These are phyloP conservation scores for Nesoenas mayeri DNA, from an alignment of 2,113 vertebrate genomes.

Conservation along the genomic window DNA sequence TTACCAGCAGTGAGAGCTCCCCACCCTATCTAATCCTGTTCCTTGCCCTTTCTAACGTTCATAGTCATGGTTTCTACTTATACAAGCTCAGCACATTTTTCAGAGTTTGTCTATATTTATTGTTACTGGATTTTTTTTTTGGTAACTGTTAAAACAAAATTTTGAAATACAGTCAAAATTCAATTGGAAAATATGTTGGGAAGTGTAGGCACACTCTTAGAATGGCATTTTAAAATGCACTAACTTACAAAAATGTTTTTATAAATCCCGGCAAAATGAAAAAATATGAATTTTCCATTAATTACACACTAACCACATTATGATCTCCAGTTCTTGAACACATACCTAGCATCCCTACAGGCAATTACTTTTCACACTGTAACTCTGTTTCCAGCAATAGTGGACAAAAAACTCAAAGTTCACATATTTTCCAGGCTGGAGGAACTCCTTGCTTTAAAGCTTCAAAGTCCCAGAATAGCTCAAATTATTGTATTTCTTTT, in stretches of 20 bases:
- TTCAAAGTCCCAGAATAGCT: not conserved
- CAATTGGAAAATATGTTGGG: not conserved
- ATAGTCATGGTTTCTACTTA: not conserved
- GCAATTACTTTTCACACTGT: not conserved
- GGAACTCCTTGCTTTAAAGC: not conserved
- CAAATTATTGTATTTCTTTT: not conserved
- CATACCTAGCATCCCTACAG: not conserved
- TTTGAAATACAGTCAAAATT: not conserved
- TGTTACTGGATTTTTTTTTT: not conserved
- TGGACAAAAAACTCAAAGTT: not conserved
- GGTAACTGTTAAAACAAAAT: not conserved
- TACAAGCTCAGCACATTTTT: not conserved
- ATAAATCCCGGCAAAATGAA: not conserved
- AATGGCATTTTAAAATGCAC: conserved; percentile 2
- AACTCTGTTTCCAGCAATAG: not conserved
- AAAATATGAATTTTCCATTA: not conserved
- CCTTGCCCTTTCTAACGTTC: not conserved
- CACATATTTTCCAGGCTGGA: not conserved
- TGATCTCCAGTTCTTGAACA: not conserved
- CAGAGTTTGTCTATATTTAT: not conserved
- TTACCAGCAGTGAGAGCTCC: not conserved
- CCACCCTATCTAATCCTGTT: not conserved
- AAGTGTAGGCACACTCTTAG: not conserved
- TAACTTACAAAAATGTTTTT: not conserved
- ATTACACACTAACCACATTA: not conserved